Percentiles rank a stretch among this genome's conserved stretches.
phyloP scores from a whole-genome alignment of 2,888 invertebrate species.

The Aphelenchoides bicaudatus region DNA sequence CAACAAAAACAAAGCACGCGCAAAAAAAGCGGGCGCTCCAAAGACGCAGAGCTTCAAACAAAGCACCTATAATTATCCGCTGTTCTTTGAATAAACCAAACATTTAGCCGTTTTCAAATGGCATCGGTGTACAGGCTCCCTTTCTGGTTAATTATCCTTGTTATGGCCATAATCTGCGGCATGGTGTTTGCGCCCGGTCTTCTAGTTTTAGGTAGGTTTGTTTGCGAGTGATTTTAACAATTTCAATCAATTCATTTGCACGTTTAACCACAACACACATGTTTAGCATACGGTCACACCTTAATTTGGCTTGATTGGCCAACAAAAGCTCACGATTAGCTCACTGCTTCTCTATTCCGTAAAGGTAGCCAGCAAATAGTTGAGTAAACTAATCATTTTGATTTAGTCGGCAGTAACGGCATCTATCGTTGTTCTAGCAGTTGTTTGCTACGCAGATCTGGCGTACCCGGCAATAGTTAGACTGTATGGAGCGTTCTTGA shows the following conservation, averaged over 20 bases:
- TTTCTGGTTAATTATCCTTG: too few relatives aligned
- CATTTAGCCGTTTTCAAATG: too few relatives aligned
- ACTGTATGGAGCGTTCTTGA: not conserved
- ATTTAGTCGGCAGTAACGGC: not conserved
- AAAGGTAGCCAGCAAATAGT: too few relatives aligned
- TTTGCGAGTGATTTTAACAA: too few relatives aligned
- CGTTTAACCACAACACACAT: not conserved
- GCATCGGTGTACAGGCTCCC: too few relatives aligned
- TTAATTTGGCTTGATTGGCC: too few relatives aligned
- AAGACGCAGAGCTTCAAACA: too few relatives aligned
- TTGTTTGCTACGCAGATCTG: conserved; percentile 16
- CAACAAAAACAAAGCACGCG: not conserved
- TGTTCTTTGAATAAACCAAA: not conserved
- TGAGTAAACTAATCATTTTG: conserved; percentile 1
- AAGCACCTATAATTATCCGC: not conserved
- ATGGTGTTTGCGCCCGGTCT: not conserved
- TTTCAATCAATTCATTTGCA: too few relatives aligned
- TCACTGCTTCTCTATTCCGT: too few relatives aligned
- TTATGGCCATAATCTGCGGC: not conserved
- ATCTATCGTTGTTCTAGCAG: not conserved
- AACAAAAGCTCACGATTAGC: too few relatives aligned
- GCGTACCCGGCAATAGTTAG: conserved; percentile 15
- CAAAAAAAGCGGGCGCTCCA: not conserved
- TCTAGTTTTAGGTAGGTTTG: not conserved
- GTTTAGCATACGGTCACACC: not conserved